These are phyloP conservation scores for Eugnorisma glareosa DNA, from an alignment of 2,888 invertebrate genomes.

Conservation along the genomic window DNA sequence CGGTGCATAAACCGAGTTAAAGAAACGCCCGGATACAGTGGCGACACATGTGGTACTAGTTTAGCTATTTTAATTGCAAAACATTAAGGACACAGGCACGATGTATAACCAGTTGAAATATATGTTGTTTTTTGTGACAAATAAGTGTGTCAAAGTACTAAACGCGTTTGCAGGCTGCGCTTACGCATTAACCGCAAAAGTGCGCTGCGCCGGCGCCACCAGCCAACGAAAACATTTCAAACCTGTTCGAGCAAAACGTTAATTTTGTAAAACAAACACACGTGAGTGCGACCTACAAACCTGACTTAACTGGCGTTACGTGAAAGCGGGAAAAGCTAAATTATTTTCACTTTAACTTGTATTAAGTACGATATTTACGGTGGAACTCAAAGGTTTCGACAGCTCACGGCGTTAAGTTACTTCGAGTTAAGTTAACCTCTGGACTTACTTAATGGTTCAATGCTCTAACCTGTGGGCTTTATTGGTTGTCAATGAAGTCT, in stretches of 20 bases:
- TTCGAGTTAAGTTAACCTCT: conserved; percentile 26
- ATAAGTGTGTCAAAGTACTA: conserved; percentile 87
- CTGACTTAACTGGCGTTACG: conserved; percentile 69
- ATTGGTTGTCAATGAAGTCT: conserved; percentile 5
- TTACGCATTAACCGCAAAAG: conserved; percentile 86
- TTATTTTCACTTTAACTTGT: conserved; percentile 74
- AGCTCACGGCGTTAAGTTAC: conserved; percentile 43
- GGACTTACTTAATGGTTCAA: conserved; percentile 35
- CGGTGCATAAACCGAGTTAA: conserved; percentile 50
- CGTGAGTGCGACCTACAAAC: conserved; percentile 79
- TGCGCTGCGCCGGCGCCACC: conserved; percentile 76
- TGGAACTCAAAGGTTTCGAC: conserved; percentile 48
- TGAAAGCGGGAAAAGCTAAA: conserved; percentile 83
- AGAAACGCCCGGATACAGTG: conserved; percentile 38
- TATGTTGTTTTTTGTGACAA: conserved; percentile 66
- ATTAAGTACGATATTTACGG: conserved; percentile 62
- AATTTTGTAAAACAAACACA: conserved; percentile 85
- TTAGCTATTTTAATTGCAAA: conserved; percentile 62
- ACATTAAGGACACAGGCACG: conserved; percentile 50
- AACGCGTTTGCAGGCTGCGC: conserved; percentile 79
- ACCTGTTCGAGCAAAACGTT: conserved; percentile 83
- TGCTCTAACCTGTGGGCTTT: conserved; percentile 21
- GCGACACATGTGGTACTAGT: conserved; percentile 47
- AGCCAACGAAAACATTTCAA: conserved; percentile 79
- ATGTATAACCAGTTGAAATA: conserved; percentile 61